These are phyloP conservation scores for Acanthochromis polyacanthus DNA, from an alignment of 2,113 vertebrate genomes.

Conservation along the genomic window DNA sequence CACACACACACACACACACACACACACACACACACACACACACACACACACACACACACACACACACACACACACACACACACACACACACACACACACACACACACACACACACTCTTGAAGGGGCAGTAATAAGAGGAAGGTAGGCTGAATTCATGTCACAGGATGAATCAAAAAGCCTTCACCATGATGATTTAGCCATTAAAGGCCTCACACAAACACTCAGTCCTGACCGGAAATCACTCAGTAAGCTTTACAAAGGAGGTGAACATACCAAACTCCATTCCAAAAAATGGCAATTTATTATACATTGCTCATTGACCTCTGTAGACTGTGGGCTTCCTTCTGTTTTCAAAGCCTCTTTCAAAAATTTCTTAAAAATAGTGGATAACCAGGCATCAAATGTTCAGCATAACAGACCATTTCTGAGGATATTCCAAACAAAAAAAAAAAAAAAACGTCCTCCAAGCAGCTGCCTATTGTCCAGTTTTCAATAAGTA, in stretches of 20 bases:
- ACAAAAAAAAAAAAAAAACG: conserved; percentile 13
- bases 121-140: conserved; percentile 70
- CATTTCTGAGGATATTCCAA: background rate
- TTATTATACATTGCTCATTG: background rate
- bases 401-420: conserved; percentile 7
- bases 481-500: background rate
- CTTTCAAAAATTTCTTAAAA: background rate
- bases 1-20: conserved; percentile 23
- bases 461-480: background rate
- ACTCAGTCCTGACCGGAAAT: conserved; percentile 24
- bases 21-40: conserved; percentile 19
- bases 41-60: conserved; percentile 19
- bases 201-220: conserved; percentile 71
- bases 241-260: conserved; percentile 17
- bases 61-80: conserved; percentile 11
- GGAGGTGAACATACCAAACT: conserved; percentile 27
- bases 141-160: conserved; percentile 82
- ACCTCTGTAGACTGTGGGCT: background rate
- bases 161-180: conserved; percentile 83
- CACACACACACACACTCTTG: conserved; percentile 45
- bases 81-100: conserved; percentile 21
- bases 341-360: background rate
- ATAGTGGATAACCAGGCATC: background rate
- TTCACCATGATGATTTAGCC: conserved; percentile 86
- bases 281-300: background rate